Percentiles rank a stretch among this genome's conserved stretches.
phyloP scores from a whole-genome alignment of 2,888 invertebrate genomes.

The Gymnocheta viridis region DNA sequence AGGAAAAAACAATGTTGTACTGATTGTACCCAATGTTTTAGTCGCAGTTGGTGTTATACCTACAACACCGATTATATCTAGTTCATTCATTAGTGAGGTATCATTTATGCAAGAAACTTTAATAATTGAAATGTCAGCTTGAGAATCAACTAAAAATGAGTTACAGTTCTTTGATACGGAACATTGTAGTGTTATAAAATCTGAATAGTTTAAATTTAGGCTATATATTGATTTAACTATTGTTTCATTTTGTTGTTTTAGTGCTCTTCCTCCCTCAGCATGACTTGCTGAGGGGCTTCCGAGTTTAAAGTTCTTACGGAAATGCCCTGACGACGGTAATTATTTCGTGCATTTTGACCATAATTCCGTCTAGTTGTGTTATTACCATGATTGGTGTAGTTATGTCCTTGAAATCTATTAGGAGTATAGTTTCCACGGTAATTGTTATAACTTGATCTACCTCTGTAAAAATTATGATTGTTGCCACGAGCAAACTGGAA shows the following conservation, averaged over 20 bases:
- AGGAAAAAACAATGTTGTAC: not conserved
- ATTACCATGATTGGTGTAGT: not conserved
- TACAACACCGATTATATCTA: not conserved
- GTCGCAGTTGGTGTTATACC: conserved; percentile 5
- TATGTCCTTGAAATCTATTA: no score
- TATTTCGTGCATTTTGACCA: not conserved
- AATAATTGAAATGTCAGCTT: conserved; percentile 10
- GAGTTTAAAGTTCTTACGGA: no score
- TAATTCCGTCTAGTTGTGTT: not conserved
- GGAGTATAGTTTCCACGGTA: no score
- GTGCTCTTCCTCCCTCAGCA: conserved; percentile 1
- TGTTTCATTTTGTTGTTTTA: no score
- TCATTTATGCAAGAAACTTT: conserved; percentile 18
- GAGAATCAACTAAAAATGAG: conserved; percentile 28
- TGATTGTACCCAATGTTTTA: not conserved
- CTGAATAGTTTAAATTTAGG: conserved; percentile 31
- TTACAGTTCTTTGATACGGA: not conserved
- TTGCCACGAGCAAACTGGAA: not conserved
- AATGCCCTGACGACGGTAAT: not conserved
- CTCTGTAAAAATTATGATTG: not conserved
- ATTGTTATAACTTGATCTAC: no score
- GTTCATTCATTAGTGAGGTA: not conserved
- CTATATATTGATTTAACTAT: conserved; percentile 7
- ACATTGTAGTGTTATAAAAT: conserved; percentile 10
- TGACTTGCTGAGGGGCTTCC: conserved; percentile 24